phyloP scores from a whole-genome alignment of 2,113 vertebrate genomes.

The Salvelinus namaycush region DNA sequence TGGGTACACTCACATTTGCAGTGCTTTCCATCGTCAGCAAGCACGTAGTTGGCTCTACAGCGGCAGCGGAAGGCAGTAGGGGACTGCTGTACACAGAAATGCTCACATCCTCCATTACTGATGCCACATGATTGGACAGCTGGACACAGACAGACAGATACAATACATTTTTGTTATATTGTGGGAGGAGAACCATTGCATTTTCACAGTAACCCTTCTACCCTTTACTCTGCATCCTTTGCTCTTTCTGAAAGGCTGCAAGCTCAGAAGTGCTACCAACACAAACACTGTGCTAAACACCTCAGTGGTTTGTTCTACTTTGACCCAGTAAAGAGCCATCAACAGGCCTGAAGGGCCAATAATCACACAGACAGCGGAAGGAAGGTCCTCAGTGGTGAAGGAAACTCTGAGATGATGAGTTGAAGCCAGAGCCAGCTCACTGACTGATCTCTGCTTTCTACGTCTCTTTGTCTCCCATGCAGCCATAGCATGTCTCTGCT shows the following conservation, averaged over 20 bases:
- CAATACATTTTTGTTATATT: neutral
- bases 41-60: constrained; percentile 78
- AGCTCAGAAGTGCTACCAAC: constrained; percentile 15
- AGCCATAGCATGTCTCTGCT: neutral
- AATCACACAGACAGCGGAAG: constrained; percentile 38
- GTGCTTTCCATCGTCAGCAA: constrained; percentile 81
- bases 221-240: neutral
- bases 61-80: constrained; percentile 80
- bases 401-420: constrained; percentile 34
- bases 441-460: neutral
- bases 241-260: constrained; percentile 2
- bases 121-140: constrained; percentile 81
- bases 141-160: constrained; percentile 46
- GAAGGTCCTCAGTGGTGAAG: constrained; percentile 14
- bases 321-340: constrained; percentile 25
- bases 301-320: constrained; percentile 16
- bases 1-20: constrained; percentile 75
- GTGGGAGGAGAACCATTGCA: neutral
- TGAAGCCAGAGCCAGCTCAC: constrained; percentile 17
- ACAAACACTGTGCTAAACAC: constrained; percentile 14
- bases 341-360: constrained; percentile 13
- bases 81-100: constrained; percentile 84
- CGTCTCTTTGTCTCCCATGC: neutral
- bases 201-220: neutral
- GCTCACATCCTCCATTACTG: constrained; percentile 90